phyloP scores from a whole-genome alignment of 2,888 invertebrate genomes.

The Apamea epomidion region DNA sequence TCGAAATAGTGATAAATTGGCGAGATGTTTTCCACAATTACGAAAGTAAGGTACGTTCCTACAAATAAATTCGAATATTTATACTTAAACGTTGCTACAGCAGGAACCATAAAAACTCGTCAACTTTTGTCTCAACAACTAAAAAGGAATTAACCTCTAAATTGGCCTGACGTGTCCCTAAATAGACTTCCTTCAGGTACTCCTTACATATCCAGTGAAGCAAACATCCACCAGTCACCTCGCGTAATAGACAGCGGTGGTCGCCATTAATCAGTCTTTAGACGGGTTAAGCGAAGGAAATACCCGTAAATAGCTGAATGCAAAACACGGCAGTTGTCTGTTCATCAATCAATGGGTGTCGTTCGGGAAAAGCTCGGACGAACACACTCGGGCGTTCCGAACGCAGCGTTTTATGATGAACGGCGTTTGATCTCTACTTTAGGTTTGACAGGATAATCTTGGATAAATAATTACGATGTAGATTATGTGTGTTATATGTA shows the following conservation, averaged over 20 bases:
- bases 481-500: constrained; percentile 20
- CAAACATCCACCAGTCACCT: constrained; percentile 77
- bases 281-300: constrained; percentile 89
- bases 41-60: constrained; percentile 1
- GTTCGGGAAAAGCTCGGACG: constrained; percentile 62
- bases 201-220: constrained; percentile 70
- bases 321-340: constrained; percentile 89
- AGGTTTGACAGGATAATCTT: constrained; percentile 44
- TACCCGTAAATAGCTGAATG: constrained; percentile 90
- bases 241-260: constrained; percentile 80
- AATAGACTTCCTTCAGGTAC: constrained; percentile 67
- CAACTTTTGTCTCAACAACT: constrained; percentile 27
- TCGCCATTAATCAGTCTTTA: constrained; percentile 86
- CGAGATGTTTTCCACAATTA: constrained; percentile 12
- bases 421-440: constrained; percentile 41
- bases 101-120: background rate
- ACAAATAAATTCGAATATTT: background rate
- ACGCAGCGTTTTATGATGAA: constrained; percentile 64
- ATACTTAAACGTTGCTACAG: background rate
- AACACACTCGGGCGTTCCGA: constrained; percentile 52
- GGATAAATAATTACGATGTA: constrained; percentile 35
- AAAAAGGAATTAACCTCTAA: constrained; percentile 61
- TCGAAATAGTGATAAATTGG: constrained; percentile 36
- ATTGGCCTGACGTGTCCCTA: constrained; percentile 59
- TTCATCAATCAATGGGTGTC: constrained; percentile 87